These are phyloP conservation scores for Euphydryas editha DNA, from an alignment of 2,888 invertebrate species.

Conservation along the genomic window DNA sequence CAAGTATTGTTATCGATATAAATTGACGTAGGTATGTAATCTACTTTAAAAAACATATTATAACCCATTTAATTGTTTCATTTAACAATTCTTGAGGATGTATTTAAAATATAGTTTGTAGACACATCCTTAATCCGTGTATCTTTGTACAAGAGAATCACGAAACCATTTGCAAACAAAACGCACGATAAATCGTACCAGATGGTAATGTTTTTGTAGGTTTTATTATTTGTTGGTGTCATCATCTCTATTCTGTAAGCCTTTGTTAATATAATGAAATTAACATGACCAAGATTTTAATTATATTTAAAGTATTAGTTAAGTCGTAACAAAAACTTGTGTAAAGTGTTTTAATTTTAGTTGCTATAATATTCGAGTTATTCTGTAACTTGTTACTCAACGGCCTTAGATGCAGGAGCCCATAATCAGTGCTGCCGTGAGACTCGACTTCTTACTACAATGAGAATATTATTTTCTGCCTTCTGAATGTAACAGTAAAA, in stretches of 20 bases:
- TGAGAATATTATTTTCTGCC: constrained; percentile 31
- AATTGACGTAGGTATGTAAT: no score
- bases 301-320: no score
- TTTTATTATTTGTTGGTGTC: neutral
- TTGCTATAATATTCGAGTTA: constrained; percentile 6
- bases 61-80: no score
- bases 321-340: neutral
- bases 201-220: neutral
- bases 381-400: constrained; percentile 25
- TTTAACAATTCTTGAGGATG: no score
- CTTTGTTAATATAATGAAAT: no score
- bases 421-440: constrained; percentile 32
- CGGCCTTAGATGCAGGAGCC: constrained; percentile 18
- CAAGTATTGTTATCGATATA: no score
- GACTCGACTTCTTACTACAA: constrained; percentile 26
- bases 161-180: constrained; percentile 23
- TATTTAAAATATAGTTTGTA: neutral
- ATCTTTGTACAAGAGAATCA: constrained; percentile 1
- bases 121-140: neutral
- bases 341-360: neutral
- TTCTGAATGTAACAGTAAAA: constrained; percentile 19
- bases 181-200: constrained; percentile 10
- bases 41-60: no score
- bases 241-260: neutral
- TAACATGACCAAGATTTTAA: no score